These are phyloP conservation scores for Platysternon megacephalum DNA, from an alignment of 2,113 vertebrate species.

Conservation along the genomic window DNA sequence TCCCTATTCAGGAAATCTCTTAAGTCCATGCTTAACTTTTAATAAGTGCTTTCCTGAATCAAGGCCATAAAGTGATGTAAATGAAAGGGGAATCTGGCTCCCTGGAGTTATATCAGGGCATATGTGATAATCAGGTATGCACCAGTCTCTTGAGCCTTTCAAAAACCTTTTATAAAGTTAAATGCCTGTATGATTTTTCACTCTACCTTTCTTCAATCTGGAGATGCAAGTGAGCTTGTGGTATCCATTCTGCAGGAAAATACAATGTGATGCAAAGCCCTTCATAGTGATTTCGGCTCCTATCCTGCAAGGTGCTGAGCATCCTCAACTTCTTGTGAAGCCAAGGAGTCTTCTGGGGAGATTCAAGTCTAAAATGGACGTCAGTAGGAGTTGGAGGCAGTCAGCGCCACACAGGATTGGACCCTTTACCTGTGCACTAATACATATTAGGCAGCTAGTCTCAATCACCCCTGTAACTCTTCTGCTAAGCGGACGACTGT, in stretches of 20 bases:
- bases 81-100: background rate
- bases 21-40: background rate
- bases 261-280: background rate
- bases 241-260: background rate
- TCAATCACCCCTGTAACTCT: background rate
- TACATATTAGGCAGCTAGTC: background rate
- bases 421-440: background rate
- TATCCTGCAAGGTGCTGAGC: background rate
- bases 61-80: background rate
- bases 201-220: background rate
- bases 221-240: background rate
- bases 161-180: conserved; percentile 10
- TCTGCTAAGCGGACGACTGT: background rate
- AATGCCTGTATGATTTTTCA: background rate
- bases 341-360: background rate
- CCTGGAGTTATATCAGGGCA: background rate
- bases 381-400: background rate
- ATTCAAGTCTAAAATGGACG: background rate
- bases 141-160: background rate
- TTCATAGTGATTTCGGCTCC: background rate
- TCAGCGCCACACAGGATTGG: background rate
- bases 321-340: background rate
- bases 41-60: background rate
- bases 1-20: conserved; percentile 25
- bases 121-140: background rate